Conservation (phyloP, 2,113 vertebrate genomes). For the Saiga tatarica region DNA sequence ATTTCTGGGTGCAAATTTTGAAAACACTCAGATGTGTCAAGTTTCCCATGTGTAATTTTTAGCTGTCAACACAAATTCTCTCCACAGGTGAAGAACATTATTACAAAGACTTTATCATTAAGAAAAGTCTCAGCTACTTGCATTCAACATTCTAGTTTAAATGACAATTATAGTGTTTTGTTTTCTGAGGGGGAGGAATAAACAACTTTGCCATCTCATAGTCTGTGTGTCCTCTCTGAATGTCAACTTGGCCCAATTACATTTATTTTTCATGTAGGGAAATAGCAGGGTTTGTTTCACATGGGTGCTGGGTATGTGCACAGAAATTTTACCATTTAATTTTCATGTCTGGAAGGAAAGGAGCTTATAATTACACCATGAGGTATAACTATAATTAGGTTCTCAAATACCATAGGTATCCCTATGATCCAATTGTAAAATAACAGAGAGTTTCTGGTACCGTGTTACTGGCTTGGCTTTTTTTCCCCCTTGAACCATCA, state of each 20-base stretch:
- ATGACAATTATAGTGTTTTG: constrained; percentile 15
- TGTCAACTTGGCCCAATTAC: constrained; percentile 46
- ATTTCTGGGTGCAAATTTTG: neutral
- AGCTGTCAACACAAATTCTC: neutral
- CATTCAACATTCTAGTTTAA: neutral
- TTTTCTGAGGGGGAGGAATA: constrained; percentile 40
- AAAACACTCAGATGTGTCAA: neutral
- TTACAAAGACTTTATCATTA: constrained; percentile 33
- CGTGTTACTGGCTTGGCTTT: neutral
- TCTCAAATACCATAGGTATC: constrained; percentile 60
- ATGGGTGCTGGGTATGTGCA: neutral
- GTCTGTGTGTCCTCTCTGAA: constrained; percentile 26
- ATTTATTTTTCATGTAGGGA: constrained; percentile 51
- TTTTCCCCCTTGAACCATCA: neutral
- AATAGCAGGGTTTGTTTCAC: constrained; percentile 60
- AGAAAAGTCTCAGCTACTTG: neutral
- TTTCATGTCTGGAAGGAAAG: constrained; percentile 69
- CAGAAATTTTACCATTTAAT: constrained; percentile 69
- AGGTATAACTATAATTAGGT: constrained; percentile 65
- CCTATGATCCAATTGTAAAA: constrained; percentile 54
- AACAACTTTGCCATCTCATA: constrained; percentile 32
- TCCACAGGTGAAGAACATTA: neutral
- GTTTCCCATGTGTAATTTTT: neutral
- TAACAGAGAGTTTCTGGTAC: constrained; percentile 30
- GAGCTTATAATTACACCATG: constrained; percentile 68